Base-by-base conservation (phyloP, 2,113 vertebrate genomes). In the Callipepla squamata region DNA sequence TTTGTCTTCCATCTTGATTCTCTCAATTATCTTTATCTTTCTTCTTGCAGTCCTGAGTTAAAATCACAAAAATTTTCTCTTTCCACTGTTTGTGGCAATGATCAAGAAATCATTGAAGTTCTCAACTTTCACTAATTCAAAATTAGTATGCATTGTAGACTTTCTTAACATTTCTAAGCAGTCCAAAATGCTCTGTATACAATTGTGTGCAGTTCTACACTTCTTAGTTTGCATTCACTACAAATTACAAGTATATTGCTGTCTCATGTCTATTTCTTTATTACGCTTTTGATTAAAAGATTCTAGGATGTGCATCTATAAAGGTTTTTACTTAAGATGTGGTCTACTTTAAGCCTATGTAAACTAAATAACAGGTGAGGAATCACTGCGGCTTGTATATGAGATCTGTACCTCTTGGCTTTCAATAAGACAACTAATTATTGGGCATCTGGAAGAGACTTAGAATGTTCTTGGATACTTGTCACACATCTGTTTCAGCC, bases 91-190 rank as follows among this genome's bases (percentile, higher is more conserved):
- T 80, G 26, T 44, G 80, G 17, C 30, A 89, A 23, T 61, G 28
- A 70, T 77, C 36, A 90, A 83, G 8, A 19, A 67, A 34, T 19
- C 50, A 40, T 11, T 20, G 13, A 23, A 50, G 23, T 28, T 5
- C 12, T 25, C 11, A 90, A 22, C 9, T 55, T 88, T 50, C 30
- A 79, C 9, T 87, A 32, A 7, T 89, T 11, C 66, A 66, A 91
- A 88, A 80, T 79, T 34, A 40, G 6, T 14, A 9, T 53, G 2
- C 0, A 0, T 74, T 40, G 30, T 2, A 25, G 1, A 12, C 50
- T 38, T 72, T 25, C 38, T 23, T 76, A 3, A 1, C 77, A 30
- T 62, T 94, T 85, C 30, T 48, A 55, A 77, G 44, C 5, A 48
- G 22, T 66, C 6, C 40, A 12, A 88, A 82, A 36, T 32, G 1